Evolutionary conservation across 2,797 vertebrate genomes (phyloP).

Genomic region (Rhinella marina): DNA sequence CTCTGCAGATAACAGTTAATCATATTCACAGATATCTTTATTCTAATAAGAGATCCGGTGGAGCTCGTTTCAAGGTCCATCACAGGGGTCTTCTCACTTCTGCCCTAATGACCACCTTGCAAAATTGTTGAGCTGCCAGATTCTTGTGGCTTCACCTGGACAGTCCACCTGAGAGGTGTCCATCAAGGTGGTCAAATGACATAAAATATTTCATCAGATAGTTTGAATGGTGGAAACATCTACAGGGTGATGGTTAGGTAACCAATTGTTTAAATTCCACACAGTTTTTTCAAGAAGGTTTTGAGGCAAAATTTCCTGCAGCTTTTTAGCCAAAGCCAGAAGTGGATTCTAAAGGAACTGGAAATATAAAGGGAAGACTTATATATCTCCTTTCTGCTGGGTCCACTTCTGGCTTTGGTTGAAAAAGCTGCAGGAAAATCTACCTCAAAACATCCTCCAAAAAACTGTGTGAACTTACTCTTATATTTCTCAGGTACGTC

Average conservation of each 20-base stretch:
- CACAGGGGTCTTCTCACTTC: background rate
- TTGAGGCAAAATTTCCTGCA: too few relatives aligned
- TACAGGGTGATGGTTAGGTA: background rate
- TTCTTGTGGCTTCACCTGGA: background rate
- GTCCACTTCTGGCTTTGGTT: too few relatives aligned
- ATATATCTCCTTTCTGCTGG: too few relatives aligned
- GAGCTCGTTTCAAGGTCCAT: background rate
- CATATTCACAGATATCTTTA: conserved; percentile 23
- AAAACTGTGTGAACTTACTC: too few relatives aligned
- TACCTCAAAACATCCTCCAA: too few relatives aligned
- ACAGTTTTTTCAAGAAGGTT: too few relatives aligned
- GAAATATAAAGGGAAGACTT: too few relatives aligned
- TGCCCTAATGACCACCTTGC: background rate
- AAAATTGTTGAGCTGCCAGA: background rate
- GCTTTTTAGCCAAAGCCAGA: too few relatives aligned
- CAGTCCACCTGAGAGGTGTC: background rate
- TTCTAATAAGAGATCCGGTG: background rate
- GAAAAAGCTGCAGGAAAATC: too few relatives aligned
- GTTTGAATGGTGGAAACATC: background rate
- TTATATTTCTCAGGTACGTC: background rate
- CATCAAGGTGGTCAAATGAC: background rate
- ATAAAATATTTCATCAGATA: background rate
- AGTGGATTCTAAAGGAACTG: too few relatives aligned
- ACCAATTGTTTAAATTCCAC: background rate
- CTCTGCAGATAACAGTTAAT: conserved; percentile 32